Evolutionary conservation across 2,888 invertebrate genomes (phyloP), one percentile per base, ranked within the genome.

Genomic region (Caenorhabditis sp.): DNA sequence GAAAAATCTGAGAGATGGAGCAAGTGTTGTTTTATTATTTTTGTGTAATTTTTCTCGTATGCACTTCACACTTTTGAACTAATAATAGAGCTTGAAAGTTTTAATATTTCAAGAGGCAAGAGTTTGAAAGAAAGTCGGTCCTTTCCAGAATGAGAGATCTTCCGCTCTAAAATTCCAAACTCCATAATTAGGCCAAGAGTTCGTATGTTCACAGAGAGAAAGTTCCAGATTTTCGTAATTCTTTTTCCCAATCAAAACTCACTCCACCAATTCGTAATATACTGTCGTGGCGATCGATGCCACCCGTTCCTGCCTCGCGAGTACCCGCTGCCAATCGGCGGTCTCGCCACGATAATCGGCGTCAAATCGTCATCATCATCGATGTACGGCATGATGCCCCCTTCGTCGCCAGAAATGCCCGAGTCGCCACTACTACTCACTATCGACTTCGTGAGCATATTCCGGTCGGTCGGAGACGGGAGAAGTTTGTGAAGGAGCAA

Each of bases 301-400:
- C 75, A 84, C 16, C 73, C 69, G 26, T 72, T 64, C 26, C 72
- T 58, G 12, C 64, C 64, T 22, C 31, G 24, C 19, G 61, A 26
- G 19, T 74, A 68, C 22, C 82, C 68, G 38, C 73, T 58, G 10
- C 80, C 72, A 19, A 70, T 75, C 0, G 64, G 68, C 1, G 84
- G 82, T 68, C 87, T 49, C 38, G 87, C 87, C 49, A 84, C 75
- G n/a, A 87, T 85, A 63, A 87, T 87, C n/a, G 85, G 85, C 31
- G 72, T 66, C 69, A 82, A 41, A 63, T 85, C 84, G 28, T 87
- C 87, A 31, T 80, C 80, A 16, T 86, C 85, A 41, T 87, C 87
- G 59, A 86, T 86, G 47, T 77, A 86, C 2, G 80, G 74, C 74
- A 87, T 80, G 14, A 68, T 68, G 12, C 68, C 68, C n/a, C 54